Evolutionary conservation across 2,797 vertebrate genomes (phyloP).

Genomic region (Buceros bicornis): DNA sequence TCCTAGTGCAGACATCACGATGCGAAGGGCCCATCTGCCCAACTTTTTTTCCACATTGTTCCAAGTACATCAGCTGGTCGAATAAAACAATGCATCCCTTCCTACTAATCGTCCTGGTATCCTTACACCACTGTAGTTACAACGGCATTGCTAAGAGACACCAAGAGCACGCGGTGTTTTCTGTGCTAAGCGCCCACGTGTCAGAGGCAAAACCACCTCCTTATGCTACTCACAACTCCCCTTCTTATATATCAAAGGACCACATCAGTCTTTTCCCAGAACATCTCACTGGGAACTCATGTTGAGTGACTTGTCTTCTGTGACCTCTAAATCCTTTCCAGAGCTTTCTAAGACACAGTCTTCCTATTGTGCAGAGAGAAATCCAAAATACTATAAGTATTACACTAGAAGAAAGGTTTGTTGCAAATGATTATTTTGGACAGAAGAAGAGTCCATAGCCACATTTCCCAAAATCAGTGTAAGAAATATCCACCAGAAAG

Average conservation of each 20-base stretch:
- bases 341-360: slow-evolving; percentile 65
- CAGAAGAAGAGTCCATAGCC: neutral
- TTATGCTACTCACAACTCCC: slow-evolving; percentile 55
- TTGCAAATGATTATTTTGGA: neutral
- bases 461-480: neutral
- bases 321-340: slow-evolving; percentile 76
- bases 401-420: slow-evolving; percentile 1
- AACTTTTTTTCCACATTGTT: neutral
- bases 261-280: slow-evolving; percentile 71
- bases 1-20: neutral
- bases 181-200: slow-evolving; percentile 54
- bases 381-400: neutral
- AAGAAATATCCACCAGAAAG: neutral
- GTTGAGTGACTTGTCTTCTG: slow-evolving; percentile 74
- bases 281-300: slow-evolving; percentile 68
- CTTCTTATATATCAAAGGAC: slow-evolving; percentile 76
- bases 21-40: neutral
- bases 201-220: slow-evolving; percentile 70
- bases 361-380: slow-evolving; percentile 46
- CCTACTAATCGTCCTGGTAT: neutral
- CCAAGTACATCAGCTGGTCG: neutral
- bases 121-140: slow-evolving; percentile 22
- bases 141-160: slow-evolving; percentile 46
- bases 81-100: neutral
- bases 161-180: slow-evolving; percentile 43